Conservation (phyloP, 2,797 vertebrate species). For the Lutjanus argentimaculatus region DNA sequence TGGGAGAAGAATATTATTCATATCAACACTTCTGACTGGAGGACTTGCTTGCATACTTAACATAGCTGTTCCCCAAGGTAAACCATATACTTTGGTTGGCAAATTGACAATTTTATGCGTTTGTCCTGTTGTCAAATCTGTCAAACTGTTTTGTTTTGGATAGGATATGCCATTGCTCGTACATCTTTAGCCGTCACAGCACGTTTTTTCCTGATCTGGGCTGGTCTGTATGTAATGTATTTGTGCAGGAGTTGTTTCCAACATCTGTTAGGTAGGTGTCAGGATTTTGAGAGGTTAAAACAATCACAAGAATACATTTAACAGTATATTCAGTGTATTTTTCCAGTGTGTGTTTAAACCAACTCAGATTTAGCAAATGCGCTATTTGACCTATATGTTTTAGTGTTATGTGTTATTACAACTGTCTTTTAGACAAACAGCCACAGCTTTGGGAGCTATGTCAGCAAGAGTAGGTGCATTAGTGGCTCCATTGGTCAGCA, state of each 20-base stretch:
- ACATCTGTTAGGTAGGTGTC: constrained; percentile 63
- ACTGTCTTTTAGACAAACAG: constrained; percentile 78
- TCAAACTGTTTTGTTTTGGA: neutral
- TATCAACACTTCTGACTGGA: constrained; percentile 72
- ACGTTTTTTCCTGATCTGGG: constrained; percentile 76
- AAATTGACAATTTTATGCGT: neutral
- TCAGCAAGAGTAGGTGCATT: constrained; percentile 73
- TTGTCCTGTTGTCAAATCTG: fast-evolving
- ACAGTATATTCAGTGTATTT: neutral
- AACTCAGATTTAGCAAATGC: neutral
- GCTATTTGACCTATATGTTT: neutral
- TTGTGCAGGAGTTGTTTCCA: constrained; percentile 88
- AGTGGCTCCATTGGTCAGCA: constrained; percentile 82
- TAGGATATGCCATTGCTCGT: constrained; percentile 70
- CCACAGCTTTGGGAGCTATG: constrained; percentile 83
- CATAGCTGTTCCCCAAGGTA: constrained; percentile 85
- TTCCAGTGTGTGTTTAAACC: neutral
- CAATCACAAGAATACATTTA: neutral
- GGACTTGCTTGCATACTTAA: constrained; percentile 81
- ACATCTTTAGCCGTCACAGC: constrained; percentile 81
- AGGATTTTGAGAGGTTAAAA: too few relatives aligned
- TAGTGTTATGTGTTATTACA: neutral
- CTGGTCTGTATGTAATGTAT: constrained; percentile 80
- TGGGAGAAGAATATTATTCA: constrained; percentile 83
- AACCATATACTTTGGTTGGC: neutral